phyloP scores from a whole-genome alignment of 2,113 vertebrate genomes.

The Cyphomyrus discorhynchus region DNA sequence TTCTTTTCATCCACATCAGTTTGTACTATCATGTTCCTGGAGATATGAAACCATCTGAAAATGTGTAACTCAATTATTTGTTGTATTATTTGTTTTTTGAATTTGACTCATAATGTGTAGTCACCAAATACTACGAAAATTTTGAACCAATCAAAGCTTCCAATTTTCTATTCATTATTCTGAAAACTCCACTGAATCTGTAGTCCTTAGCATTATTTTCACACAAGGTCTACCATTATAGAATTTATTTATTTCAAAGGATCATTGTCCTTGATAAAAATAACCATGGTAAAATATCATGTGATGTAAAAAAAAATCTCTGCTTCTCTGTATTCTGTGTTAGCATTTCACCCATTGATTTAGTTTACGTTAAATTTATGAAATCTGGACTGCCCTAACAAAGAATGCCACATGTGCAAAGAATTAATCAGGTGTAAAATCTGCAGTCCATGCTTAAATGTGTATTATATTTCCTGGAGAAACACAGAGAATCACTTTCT shows the following conservation, averaged over 20 bases:
- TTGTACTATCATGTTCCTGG: neutral
- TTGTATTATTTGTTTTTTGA: neutral
- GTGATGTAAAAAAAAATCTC: neutral
- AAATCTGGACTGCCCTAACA: neutral
- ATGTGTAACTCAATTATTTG: neutral
- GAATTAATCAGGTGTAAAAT: conserved; percentile 12
- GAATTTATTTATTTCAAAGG: neutral
- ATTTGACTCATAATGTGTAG: neutral
- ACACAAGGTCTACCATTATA: neutral
- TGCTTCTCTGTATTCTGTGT: neutral
- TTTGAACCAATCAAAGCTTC: neutral
- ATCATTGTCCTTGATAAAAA: neutral
- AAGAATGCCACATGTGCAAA: neutral
- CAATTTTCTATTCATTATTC: neutral
- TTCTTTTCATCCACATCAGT: neutral
- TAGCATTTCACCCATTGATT: neutral
- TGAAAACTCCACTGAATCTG: neutral
- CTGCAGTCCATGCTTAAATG: neutral
- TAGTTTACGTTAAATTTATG: neutral
- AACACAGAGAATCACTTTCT: neutral
- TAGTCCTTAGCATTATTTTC: neutral
- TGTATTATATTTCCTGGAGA: neutral
- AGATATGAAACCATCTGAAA: neutral
- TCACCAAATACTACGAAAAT: neutral
- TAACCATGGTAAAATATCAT: neutral